A percentile compares a stretch with the other conserved stretches of the same genome.
These are phyloP conservation scores for Masnerella sp. DNA, from an alignment of 2,888 invertebrate species.

Conservation along the genomic window DNA sequence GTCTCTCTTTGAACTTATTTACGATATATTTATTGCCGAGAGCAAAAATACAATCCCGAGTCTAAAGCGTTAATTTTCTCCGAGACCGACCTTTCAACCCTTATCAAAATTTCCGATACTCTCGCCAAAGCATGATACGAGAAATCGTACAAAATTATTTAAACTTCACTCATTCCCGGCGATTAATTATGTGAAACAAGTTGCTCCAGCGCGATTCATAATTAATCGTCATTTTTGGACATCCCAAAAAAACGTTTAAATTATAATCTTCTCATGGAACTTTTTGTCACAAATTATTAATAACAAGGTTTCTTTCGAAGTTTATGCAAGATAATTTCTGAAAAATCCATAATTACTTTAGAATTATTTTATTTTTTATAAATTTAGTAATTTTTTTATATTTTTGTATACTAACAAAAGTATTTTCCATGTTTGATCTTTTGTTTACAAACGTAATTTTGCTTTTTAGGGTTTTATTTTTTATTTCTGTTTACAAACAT, in stretches of 20 bases:
- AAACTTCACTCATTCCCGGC: not conserved
- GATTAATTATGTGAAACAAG: conserved; percentile 8
- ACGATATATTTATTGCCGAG: not conserved
- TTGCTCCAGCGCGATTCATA: not conserved
- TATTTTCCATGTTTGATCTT: too few relatives aligned
- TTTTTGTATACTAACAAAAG: too few relatives aligned
- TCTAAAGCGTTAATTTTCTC: conserved; percentile 8
- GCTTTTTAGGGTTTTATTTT: too few relatives aligned
- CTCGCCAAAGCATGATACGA: not conserved
- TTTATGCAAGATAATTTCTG: too few relatives aligned
- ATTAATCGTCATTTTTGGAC: not conserved
- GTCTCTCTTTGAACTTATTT: too few relatives aligned
- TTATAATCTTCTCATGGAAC: not conserved
- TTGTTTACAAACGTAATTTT: too few relatives aligned
- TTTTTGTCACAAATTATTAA: too few relatives aligned
- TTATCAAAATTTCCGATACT: conserved; percentile 23
- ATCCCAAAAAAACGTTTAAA: not conserved
- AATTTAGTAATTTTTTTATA: too few relatives aligned
- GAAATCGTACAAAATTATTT: conserved; percentile 10
- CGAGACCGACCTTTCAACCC: conserved; percentile 1
- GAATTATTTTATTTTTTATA: too few relatives aligned
- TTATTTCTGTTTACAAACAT: too few relatives aligned
- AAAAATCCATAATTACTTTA: too few relatives aligned
- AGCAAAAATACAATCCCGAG: conserved; percentile 1
- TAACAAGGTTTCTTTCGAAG: too few relatives aligned